Evolutionary conservation across 64 coral and sea anemone species (phyloP).

Genomic region (Porites lutea): DNA sequence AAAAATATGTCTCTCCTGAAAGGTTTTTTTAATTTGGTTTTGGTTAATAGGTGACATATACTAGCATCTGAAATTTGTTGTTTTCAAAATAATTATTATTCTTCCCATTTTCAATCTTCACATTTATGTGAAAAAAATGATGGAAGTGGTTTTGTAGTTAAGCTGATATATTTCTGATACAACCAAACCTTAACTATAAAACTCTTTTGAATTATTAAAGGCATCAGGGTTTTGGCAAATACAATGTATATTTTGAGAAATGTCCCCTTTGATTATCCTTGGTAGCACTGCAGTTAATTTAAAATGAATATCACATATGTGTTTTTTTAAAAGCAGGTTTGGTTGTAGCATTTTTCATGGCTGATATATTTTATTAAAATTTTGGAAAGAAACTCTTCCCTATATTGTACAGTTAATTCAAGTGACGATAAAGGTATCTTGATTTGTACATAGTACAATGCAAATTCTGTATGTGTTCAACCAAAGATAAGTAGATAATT

Average conservation of each 20-base stretch:
- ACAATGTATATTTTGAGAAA: neutral
- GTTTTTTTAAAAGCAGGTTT: neutral
- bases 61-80: too few species aligned
- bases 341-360: slow-evolving; percentile 10
- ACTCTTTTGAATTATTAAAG: neutral
- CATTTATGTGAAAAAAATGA: neutral
- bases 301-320: too few species aligned
- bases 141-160: neutral
- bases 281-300: too few species aligned
- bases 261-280: too few species aligned
- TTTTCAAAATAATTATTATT: too few species aligned
- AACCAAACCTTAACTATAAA: neutral
- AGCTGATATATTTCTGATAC: neutral
- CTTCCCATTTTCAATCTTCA: too few species aligned
- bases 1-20: neutral
- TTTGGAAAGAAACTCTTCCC: slow-evolving; percentile 13
- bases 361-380: slow-evolving; percentile 29
- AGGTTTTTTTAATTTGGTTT: neutral
- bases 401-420: neutral
- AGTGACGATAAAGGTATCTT: neutral
- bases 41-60: neutral
- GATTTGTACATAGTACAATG: neutral
- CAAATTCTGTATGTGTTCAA: too few species aligned
- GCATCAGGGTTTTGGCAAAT: neutral
- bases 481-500: too few species aligned